phyloP scores from a whole-genome alignment of 1,140 invertebrate species.

The Conus ventricosus region DNA sequence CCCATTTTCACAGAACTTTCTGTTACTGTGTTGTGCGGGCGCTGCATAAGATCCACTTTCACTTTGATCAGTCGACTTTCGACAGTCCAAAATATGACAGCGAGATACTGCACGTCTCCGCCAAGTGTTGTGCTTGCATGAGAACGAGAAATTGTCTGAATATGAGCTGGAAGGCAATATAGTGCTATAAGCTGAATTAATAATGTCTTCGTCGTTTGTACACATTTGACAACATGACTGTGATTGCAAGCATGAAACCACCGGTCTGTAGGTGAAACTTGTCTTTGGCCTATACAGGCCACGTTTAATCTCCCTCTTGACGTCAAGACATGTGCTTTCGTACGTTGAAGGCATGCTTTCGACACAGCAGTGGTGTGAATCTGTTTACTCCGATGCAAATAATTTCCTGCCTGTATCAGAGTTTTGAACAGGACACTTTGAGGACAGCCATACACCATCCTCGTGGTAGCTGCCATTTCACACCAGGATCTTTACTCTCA shows the following conservation, averaged over 20 bases:
- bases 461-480: slow-evolving; percentile 30
- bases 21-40: neutral
- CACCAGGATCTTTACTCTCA: neutral
- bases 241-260: neutral
- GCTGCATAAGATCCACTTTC: neutral
- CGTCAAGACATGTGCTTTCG: neutral
- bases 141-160: neutral
- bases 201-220: neutral
- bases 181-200: neutral
- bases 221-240: neutral
- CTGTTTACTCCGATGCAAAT: neutral
- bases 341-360: neutral
- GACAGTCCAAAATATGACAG: neutral
- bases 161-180: neutral
- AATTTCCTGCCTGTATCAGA: neutral
- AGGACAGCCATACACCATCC: neutral
- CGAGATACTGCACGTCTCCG: neutral
- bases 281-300: neutral
- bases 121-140: neutral
- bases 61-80: neutral
- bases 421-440: neutral
- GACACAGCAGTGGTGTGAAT: neutral
- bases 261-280: too few species aligned
- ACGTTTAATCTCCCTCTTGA: neutral
- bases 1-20: neutral